Evolutionary conservation across 2,888 invertebrate species (phyloP).

Genomic region (Apamea monoglypha): DNA sequence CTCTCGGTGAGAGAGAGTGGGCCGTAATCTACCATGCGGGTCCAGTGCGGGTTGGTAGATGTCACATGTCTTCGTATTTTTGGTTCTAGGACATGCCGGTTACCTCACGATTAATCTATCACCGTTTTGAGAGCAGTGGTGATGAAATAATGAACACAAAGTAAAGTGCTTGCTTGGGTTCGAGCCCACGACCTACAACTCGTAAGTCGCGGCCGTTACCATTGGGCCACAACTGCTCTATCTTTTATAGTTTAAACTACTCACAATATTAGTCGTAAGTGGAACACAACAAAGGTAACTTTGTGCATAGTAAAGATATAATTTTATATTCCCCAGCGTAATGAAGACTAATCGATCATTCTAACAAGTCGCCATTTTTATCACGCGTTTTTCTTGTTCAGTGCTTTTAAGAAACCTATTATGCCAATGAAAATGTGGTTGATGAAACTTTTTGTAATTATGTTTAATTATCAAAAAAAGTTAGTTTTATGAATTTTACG

Average conservation of each 20-base stretch:
- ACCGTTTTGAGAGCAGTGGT: neutral
- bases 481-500: neutral
- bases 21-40: neutral
- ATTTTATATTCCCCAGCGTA: conserved; percentile 67
- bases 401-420: conserved; percentile 20
- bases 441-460: neutral
- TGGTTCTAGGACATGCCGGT: neutral
- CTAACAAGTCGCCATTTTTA: conserved; percentile 45
- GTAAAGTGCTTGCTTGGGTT: neutral
- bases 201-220: neutral
- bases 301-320: conserved; percentile 62
- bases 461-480: neutral
- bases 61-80: neutral
- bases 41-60: neutral
- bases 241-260: neutral
- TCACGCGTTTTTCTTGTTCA: conserved; percentile 45
- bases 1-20: neutral
- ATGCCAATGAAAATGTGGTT: conserved; percentile 10
- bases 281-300: conserved; percentile 61
- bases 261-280: conserved; percentile 42
- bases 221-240: neutral
- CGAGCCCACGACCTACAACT: neutral
- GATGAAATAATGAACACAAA: neutral
- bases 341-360: conserved; percentile 72
- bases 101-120: neutral